A percentile compares a stretch with the other conserved stretches of the same genome.
Conservation (phyloP, 2,888 invertebrate species). For the Rhingia campestris region DNA sequence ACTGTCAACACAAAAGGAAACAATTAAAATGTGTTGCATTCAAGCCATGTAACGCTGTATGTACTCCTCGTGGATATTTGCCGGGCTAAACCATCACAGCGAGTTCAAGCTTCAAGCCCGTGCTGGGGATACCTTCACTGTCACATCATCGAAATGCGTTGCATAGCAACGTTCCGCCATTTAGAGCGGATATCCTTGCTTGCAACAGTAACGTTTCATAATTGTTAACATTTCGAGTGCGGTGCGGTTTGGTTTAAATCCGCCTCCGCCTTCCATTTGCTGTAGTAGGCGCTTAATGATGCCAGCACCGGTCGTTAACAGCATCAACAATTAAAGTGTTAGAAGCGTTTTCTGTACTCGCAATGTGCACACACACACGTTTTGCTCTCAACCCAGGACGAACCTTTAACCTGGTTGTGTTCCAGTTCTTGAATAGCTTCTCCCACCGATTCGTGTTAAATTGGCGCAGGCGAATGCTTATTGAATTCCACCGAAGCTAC, state of each 20-base stretch:
- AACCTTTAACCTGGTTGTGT: constrained; percentile 14
- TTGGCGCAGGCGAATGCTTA: constrained; percentile 40
- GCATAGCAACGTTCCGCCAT: constrained; percentile 38
- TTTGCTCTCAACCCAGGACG: background rate
- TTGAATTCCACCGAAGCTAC: constrained; percentile 38
- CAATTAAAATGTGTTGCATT: constrained; percentile 68
- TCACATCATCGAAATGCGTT: background rate
- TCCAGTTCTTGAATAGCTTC: constrained; percentile 9
- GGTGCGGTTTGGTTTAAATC: background rate
- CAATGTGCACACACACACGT: background rate
- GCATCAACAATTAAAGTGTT: constrained; percentile 56
- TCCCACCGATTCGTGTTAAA: constrained; percentile 28
- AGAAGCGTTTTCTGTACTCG: constrained; percentile 24
- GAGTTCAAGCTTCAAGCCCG: constrained; percentile 34
- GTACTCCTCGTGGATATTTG: background rate
- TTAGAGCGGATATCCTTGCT: constrained; percentile 67
- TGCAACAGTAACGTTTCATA: constrained; percentile 70
- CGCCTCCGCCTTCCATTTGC: background rate
- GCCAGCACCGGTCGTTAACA: constrained; percentile 35
- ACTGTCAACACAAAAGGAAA: constrained; percentile 61
- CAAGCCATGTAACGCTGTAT: constrained; percentile 21
- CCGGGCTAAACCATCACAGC: background rate
- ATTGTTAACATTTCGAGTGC: constrained; percentile 57
- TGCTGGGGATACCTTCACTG: constrained; percentile 3
- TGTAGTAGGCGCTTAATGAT: constrained; percentile 44